Base-by-base conservation (phyloP, 2,888 invertebrate genomes). In the Drosophila ochracea region DNA sequence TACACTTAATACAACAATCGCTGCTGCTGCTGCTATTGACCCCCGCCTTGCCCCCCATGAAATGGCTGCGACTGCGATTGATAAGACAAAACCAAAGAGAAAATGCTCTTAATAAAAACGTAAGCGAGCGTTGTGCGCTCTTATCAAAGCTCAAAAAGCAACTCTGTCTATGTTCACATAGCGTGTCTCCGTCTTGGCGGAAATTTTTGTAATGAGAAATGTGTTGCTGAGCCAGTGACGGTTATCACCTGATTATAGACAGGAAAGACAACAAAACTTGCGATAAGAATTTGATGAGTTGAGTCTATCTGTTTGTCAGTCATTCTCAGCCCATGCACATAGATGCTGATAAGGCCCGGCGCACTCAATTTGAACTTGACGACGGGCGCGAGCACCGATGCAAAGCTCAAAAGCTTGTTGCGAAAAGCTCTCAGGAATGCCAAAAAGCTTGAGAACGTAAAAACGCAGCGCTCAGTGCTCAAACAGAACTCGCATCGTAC, bases 401-500 rank as follows among this genome's bases (percentile, higher is more conserved):
- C n/a, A 1, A 25, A 31, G 30, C 59, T 13, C 30, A 50, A 89
- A 85, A 86, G 89, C 86, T 71, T 39, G 9, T 39, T 10, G 16
- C 33, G 9, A 60, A 62, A 73, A 89, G 78, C 82, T 78, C 64
- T 11, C 13, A 60, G 58, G 35, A 54, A 57, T 64, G 78, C 41
- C 65, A 90, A 85, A 89, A 89, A 90, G 91, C 76, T 89, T 80
- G 49, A 39, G 21, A 16, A 35, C 63, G 37, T 41, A 59, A 53
- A 54, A 52, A 30, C 57, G 37, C 19, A 58, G 7, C 54, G 74
- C 60, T 85, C 84, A 90, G 87, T 85, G 78, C 90, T 89, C 73
- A 76, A 86, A 73, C 68, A 73, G 78, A 90, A 90, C 74, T 90
- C 89, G 70, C 67, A 59, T 64, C 81, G 91, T 86, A 87, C 89